Evolutionary conservation across 2,113 vertebrate species (phyloP), one percentile per base, ranked within the genome.

Genomic region (Willisornis vidua): DNA sequence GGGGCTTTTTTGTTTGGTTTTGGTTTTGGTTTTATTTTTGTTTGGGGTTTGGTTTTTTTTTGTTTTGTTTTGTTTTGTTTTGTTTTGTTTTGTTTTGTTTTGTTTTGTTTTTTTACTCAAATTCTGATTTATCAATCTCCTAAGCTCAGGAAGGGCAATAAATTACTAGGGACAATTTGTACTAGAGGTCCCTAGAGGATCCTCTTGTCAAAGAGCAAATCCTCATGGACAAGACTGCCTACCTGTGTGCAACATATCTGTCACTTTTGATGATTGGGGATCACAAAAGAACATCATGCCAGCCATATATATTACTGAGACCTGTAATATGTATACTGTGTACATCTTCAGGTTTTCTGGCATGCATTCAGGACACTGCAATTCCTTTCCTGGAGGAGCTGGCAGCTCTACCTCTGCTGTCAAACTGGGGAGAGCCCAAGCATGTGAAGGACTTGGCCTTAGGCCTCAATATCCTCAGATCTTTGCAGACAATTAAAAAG

Each of bases 1-100:
- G 4, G 3, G 13, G 18, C 12, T 8, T 1, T 46, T n/a, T 15
- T 29, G 5, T 4, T 13, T 17, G 43, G 49, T 12, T 3, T 48
- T 19, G 39, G 9, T 39, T 39, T 48, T 48, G 19, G 46, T 48
- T 48, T 48, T 19, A 10, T 48, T 48, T 48, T 48, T 22, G 46
- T 41, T 41, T 41, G 12, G 41, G 39, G 8, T 41, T 41, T 22
- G 46, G 48, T 48, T 48, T 48, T 48, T 48, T 8, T 48, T 48
- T 48, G 46, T 10, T 48, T 48, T 19, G n/a, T n/a, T 11, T 48
- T 24, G 23, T 24, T 49, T 49, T 22, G 37, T 7, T 37, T 37
- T 37, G 37, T 7, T 37, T 37, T 39, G 39, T 8, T 39, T 39
- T 39, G 39, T 8, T 39, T 39, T 39, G 39, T 8, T 39, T 39